These are phyloP conservation scores for Porites cylindrica DNA, from an alignment of 92 coral and sea anemone species.

Conservation along the genomic window DNA sequence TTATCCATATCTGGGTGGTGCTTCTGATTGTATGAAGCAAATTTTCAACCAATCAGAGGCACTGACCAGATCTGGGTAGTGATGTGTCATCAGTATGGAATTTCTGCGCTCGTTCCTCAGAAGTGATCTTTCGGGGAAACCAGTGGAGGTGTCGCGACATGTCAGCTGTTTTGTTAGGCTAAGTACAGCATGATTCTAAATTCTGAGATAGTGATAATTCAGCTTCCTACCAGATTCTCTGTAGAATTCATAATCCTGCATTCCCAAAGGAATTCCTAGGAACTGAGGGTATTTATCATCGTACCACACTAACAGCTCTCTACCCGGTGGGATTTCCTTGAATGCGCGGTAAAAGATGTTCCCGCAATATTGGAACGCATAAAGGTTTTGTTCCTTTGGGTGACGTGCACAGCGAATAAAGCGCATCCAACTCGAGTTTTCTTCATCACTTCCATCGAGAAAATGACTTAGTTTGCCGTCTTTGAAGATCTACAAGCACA, in stretches of 20 bases:
- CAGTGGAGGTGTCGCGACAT: too few relatives aligned
- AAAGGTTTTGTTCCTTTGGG: slow-evolving; percentile 90
- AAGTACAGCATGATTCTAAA: background rate
- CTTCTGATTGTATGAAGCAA: too few relatives aligned
- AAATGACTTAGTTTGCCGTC: slow-evolving; percentile 72
- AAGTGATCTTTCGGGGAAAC: too few relatives aligned
- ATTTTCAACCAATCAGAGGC: too few relatives aligned
- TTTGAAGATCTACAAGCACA: slow-evolving; percentile 72
- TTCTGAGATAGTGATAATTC: background rate
- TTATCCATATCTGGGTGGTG: too few relatives aligned
- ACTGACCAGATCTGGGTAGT: too few relatives aligned
- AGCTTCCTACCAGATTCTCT: slow-evolving; percentile 40
- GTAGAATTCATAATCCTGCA: slow-evolving; percentile 55
- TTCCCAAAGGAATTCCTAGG: slow-evolving; percentile 89
- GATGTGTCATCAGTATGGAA: too few relatives aligned
- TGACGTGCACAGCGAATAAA: slow-evolving; percentile 96
- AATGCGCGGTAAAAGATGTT: slow-evolving; percentile 95
- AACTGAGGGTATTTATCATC: slow-evolving; percentile 87
- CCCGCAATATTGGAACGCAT: slow-evolving; percentile 91
- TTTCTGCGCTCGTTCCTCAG: too few relatives aligned
- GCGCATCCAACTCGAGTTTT: slow-evolving; percentile 96
- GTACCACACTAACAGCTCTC: slow-evolving; percentile 96
- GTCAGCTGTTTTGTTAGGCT: too few relatives aligned
- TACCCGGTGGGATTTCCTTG: slow-evolving; percentile 85
- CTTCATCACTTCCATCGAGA: slow-evolving; percentile 93